Evolutionary conservation across 2,797 vertebrate species (phyloP), one percentile per base, ranked within the genome.

Genomic region (Sebastes itinus): DNA sequence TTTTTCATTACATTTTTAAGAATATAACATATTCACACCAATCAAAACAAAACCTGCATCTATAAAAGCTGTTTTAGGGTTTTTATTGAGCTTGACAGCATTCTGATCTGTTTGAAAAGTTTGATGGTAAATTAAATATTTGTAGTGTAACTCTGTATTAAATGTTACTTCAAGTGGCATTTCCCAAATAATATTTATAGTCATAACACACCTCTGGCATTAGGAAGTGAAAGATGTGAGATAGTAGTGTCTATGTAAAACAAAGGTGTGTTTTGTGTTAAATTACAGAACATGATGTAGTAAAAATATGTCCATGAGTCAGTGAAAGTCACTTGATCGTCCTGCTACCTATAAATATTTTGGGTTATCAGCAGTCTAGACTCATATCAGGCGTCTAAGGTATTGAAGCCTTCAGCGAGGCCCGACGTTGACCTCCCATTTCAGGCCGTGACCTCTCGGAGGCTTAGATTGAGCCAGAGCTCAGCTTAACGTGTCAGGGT

Each of bases 391-490:
- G 30, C 12, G 33, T 22, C 7, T 42, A 35, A 35, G 77, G 72
- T 7, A 27, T 49, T n/a, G 61, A 78, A 61, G 52, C 65, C 64
- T 75, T 75, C 46, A 63, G n/a, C 14, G 1, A 80, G 61, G 66
- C 35, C 75, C 10, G 1, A 16, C 22, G 1, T 13, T 68, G 55
- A 81, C 72, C 82, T 81, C 25, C 70, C 49, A 35, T 81, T 75
- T 58, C 25, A 64, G 73, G 54, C 38, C 2, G 7, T 28, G 74
- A 83, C 72, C 86, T 77, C 22, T 86, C 56, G 1, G 77, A 59
- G 83, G 79, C 80, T 90, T 78, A 82, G 78, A 61, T 62, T 72
- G 81, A 90, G 75, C 81, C 82, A 23, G 74, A 80, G 73, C 75
- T 71, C 8, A 28, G 75, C 83, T 87, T 85, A 87, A 65, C 30